Conservation (phyloP, 2,797 vertebrate genomes). For the Morelia viridis region DNA sequence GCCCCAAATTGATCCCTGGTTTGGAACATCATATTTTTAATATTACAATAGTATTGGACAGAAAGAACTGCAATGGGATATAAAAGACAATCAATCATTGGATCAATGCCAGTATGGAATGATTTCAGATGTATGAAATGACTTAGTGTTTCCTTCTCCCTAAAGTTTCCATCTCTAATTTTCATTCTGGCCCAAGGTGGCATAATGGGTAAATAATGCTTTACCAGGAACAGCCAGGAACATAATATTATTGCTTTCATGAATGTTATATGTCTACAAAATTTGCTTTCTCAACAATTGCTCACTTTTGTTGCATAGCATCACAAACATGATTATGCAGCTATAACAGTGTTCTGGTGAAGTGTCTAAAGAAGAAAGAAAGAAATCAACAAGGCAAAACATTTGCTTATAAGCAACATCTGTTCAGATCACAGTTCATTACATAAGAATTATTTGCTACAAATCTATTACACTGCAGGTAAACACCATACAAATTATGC, state of each 20-base stretch:
- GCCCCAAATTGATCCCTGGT: not conserved
- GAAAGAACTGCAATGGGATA: not conserved
- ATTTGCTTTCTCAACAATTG: slow-evolving; percentile 36
- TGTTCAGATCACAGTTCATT: slow-evolving; percentile 32
- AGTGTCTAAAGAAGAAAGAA: slow-evolving; percentile 7
- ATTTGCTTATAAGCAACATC: slow-evolving; percentile 29
- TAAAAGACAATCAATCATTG: not conserved
- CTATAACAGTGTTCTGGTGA: slow-evolving; percentile 27
- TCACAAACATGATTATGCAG: slow-evolving; percentile 6
- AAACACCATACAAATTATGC: not conserved
- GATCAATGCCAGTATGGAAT: not conserved
- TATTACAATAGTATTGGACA: not conserved
- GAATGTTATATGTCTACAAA: slow-evolving; percentile 31
- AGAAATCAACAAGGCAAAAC: not conserved
- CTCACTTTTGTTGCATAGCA: slow-evolving; percentile 34
- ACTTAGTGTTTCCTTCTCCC: not conserved
- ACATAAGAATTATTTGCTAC: slow-evolving; percentile 25
- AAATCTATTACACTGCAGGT: slow-evolving; percentile 13
- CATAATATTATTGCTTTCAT: slow-evolving; percentile 7
- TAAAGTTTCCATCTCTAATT: not conserved
- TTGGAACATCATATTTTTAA: not conserved
- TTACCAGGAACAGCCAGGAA: slow-evolving; percentile 50
- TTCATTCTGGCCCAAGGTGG: slow-evolving; percentile 38
- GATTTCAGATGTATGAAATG: not conserved
- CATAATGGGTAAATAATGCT: slow-evolving; percentile 23